Conservation (phyloP, 1,140 invertebrate species). For the Diachasmimorpha longicaudata region DNA sequence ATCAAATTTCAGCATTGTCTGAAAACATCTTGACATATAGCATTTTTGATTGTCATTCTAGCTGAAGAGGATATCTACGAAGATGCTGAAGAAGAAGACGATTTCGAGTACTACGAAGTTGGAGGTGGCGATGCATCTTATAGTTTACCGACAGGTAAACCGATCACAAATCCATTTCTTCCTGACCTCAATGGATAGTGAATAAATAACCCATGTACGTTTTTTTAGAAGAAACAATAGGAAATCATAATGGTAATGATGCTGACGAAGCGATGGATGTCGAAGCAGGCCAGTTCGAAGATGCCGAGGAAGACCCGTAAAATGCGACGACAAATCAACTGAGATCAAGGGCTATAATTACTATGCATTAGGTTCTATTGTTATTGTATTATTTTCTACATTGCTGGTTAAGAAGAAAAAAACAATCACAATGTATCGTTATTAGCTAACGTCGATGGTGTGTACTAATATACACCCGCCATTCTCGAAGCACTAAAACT, state of each 20-base stretch:
- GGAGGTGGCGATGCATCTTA: conserved; percentile 50
- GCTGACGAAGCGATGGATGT: conserved; percentile 60
- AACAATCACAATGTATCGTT: background rate
- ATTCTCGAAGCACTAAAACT: conserved; percentile 48
- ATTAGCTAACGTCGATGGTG: background rate
- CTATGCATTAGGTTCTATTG: conserved; percentile 8
- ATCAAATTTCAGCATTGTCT: no score
- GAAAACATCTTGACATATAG: no score
- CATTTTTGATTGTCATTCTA: conserved; percentile 21
- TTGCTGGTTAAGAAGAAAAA: background rate
- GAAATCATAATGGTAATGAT: conserved; percentile 51
- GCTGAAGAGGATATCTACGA: conserved; percentile 62
- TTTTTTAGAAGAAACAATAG: conserved; percentile 46
- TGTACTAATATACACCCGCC: background rate
- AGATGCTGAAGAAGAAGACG: conserved; percentile 61
- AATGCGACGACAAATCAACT: background rate
- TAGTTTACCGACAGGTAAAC: conserved; percentile 50
- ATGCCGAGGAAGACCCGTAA: conserved; percentile 64
- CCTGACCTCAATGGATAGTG: background rate
- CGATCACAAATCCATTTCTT: background rate
- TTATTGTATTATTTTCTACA: background rate
- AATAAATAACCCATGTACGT: conserved; percentile 11
- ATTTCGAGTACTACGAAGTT: conserved; percentile 52
- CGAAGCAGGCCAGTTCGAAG: conserved; percentile 66
- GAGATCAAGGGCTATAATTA: conserved; percentile 18